phyloP scores from a whole-genome alignment of 1,140 invertebrate species.

The Drosophila parvula region DNA sequence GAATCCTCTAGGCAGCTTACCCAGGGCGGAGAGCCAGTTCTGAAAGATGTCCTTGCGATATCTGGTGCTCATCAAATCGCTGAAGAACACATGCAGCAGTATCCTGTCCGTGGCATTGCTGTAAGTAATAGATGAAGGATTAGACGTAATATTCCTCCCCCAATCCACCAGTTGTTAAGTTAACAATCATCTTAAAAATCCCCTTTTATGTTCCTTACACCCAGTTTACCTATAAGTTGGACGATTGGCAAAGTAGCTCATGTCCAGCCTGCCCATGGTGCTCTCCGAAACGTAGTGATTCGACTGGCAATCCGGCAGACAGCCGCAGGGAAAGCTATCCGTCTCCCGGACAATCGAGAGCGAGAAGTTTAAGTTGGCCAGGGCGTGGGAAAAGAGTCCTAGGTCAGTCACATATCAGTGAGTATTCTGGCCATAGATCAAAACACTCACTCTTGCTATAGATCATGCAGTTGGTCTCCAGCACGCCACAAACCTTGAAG shows the following conservation, averaged over 20 bases:
- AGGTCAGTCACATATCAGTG: background rate
- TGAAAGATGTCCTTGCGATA: conserved; percentile 86
- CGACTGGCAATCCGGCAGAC: conserved; percentile 86
- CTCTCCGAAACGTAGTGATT: conserved; percentile 86
- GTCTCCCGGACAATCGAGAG: conserved; percentile 61
- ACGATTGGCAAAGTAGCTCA: conserved; percentile 64
- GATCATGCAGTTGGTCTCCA: conserved; percentile 65
- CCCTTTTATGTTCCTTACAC: no score
- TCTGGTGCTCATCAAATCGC: conserved; percentile 86
- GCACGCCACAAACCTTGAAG: conserved; percentile 48
- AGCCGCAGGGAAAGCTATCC: conserved; percentile 80
- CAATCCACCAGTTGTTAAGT: no score
- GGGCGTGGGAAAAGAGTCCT: conserved; percentile 68
- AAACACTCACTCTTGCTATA: conserved; percentile 59
- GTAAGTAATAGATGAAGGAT: background rate
- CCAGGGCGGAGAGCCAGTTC: conserved; percentile 85
- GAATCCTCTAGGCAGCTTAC: conserved; percentile 22
- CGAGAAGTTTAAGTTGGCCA: conserved; percentile 66
- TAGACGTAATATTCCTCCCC: no score
- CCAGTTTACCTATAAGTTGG: conserved; percentile 35
- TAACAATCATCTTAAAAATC: no score
- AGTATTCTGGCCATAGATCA: no score
- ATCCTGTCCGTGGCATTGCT: conserved; percentile 84
- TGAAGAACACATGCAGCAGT: conserved; percentile 87
- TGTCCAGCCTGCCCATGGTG: conserved; percentile 85